A percentile compares a stretch with the other conserved stretches of the same genome.
Evolutionary conservation across 2,113 vertebrate species (phyloP).

Genomic region (Microtus pennsylvanicus): DNA sequence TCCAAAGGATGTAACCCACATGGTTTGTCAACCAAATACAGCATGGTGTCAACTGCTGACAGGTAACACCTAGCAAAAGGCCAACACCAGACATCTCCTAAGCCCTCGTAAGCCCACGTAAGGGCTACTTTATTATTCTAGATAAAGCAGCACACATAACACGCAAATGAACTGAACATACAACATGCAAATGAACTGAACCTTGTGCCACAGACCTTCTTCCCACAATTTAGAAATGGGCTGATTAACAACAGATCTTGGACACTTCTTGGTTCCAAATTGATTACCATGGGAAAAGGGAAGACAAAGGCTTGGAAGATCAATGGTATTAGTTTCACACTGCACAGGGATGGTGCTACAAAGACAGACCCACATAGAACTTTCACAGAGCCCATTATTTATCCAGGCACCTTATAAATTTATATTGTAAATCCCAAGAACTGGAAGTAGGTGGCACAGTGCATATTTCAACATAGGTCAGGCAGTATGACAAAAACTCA

Average conservation of each 20-base stretch:
- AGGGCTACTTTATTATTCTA: background rate
- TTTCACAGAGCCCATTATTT: conserved; percentile 1
- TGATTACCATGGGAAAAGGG: background rate
- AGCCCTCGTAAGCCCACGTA: background rate
- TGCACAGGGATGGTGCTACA: background rate
- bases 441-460: background rate
- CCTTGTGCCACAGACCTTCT: background rate
- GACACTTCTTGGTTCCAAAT: background rate
- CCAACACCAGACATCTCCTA: background rate
- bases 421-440: background rate
- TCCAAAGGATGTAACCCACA: background rate
- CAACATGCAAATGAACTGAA: background rate
- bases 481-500: background rate
- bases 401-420: background rate
- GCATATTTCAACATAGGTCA: background rate
- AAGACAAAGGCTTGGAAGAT: conserved; percentile 15
- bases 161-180: background rate
- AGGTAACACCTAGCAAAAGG: background rate
- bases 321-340: conserved; percentile 1
- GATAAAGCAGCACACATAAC: background rate
- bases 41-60: background rate
- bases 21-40: background rate
- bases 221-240: conserved; percentile 47
- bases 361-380: background rate
- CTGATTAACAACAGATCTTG: background rate